phyloP scores from a whole-genome alignment of 2,797 vertebrate genomes.

The Pipistrellus pipistrellus region DNA sequence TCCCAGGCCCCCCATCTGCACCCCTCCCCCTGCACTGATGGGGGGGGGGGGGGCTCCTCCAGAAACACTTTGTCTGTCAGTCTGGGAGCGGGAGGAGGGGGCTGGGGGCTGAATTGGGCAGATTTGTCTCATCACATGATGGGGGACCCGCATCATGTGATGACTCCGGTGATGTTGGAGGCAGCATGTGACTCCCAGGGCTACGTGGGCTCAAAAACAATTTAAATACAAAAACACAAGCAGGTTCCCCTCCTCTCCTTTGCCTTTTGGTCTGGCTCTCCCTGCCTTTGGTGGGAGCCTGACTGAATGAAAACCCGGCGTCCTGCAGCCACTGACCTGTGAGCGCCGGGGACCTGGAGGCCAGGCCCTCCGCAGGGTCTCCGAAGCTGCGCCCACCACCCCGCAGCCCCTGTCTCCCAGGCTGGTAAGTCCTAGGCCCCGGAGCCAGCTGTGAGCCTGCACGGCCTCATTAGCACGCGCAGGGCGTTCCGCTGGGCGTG shows the following conservation, averaged over 20 bases:
- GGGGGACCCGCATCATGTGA: conserved; percentile 86
- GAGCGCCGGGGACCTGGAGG: conserved; percentile 68
- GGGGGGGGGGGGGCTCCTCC: neutral
- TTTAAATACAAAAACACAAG: conserved; percentile 82
- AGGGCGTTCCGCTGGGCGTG: conserved; percentile 77
- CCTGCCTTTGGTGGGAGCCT: conserved; percentile 70
- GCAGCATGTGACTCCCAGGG: conserved; percentile 86
- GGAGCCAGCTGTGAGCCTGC: conserved; percentile 81
- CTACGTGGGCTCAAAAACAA: conserved; percentile 81
- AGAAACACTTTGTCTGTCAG: conserved; percentile 58
- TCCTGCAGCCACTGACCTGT: conserved; percentile 55
- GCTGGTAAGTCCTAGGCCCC: conserved; percentile 85
- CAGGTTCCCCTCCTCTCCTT: conserved; percentile 79
- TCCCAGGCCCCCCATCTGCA: conserved; percentile 13
- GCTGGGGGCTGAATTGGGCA: conserved; percentile 67
- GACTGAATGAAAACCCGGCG: conserved; percentile 56
- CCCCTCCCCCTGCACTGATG: neutral
- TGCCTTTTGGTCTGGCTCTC: conserved; percentile 76
- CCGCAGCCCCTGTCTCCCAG: conserved; percentile 81
- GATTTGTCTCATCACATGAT: conserved; percentile 83
- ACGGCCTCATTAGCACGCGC: conserved; percentile 83
- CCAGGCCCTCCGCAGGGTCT: conserved; percentile 63
- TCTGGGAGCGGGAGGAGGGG: conserved; percentile 35
- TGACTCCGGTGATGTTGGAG: conserved; percentile 76
- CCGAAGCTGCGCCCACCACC: conserved; percentile 77